phyloP scores from a whole-genome alignment of 2,113 vertebrate species.

The Odocoileus virginianus region DNA sequence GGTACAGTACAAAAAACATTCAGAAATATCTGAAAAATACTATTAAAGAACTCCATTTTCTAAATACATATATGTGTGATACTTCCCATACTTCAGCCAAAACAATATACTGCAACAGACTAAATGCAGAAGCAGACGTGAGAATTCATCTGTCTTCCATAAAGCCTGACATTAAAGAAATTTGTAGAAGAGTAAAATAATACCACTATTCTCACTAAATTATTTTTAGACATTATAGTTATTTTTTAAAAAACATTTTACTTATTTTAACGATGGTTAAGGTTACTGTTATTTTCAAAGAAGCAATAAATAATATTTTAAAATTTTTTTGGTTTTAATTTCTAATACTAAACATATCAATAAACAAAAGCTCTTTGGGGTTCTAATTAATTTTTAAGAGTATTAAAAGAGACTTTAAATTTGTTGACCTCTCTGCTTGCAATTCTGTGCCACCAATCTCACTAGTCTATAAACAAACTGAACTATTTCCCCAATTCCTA shows the following conservation, averaged over 20 bases:
- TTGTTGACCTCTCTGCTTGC: not conserved
- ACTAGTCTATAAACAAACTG: not conserved
- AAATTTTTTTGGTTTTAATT: not conserved
- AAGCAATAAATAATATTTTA: not conserved
- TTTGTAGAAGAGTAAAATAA: not conserved
- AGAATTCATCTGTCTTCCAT: not conserved
- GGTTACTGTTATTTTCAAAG: not conserved
- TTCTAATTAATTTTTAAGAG: not conserved
- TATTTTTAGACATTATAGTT: not conserved
- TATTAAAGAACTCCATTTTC: conserved; percentile 4
- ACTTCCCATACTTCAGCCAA: not conserved
- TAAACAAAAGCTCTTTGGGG: not conserved
- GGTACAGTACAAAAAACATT: not conserved
- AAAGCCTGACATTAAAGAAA: not conserved
- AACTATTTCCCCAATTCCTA: not conserved
- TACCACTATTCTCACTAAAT: not conserved
- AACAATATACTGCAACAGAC: not conserved
- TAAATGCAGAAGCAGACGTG: not conserved
- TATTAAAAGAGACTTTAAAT: not conserved
- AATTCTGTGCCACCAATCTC: not conserved
- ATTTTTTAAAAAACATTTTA: not conserved
- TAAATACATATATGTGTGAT: not conserved
- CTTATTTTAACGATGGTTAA: not conserved
- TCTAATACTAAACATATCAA: not conserved
- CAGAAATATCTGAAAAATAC: not conserved